Conservation (phyloP, 2,888 invertebrate species). For the Drosophila ustulata region DNA sequence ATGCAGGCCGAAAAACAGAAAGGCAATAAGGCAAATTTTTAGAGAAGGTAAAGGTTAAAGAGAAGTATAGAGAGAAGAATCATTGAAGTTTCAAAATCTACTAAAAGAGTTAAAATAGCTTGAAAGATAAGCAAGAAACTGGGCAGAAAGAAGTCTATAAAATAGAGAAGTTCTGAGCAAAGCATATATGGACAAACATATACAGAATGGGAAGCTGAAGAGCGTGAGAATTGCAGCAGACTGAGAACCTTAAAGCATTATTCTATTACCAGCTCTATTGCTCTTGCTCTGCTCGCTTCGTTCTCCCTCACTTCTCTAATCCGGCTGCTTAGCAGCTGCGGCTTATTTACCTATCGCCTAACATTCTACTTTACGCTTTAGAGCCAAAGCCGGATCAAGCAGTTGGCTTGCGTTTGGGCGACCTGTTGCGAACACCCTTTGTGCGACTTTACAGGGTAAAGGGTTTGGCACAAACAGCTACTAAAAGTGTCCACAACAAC, state of each 20-base stretch:
- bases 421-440: conserved; percentile 5
- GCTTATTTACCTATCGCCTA: neutral
- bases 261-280: neutral
- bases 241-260: too few relatives aligned
- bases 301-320: neutral
- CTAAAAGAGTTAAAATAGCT: too few relatives aligned
- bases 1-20: neutral
- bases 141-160: too few relatives aligned
- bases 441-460: conserved; percentile 13
- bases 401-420: neutral
- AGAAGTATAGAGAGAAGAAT: neutral
- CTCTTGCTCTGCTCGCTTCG: neutral
- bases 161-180: too few relatives aligned
- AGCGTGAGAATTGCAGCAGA: too few relatives aligned
- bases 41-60: neutral
- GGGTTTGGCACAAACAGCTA: conserved; percentile 10
- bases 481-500: conserved; percentile 28
- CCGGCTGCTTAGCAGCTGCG: neutral
- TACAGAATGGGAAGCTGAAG: too few relatives aligned
- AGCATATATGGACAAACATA: too few relatives aligned
- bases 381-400: neutral
- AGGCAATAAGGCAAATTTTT: too few relatives aligned
- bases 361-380: neutral
- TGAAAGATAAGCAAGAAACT: too few relatives aligned
- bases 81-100: too few relatives aligned